Percentiles rank a stretch among this genome's conserved stretches.
Evolutionary conservation across 2,113 vertebrate species (phyloP).

Genomic region (Mobula hypostoma): DNA sequence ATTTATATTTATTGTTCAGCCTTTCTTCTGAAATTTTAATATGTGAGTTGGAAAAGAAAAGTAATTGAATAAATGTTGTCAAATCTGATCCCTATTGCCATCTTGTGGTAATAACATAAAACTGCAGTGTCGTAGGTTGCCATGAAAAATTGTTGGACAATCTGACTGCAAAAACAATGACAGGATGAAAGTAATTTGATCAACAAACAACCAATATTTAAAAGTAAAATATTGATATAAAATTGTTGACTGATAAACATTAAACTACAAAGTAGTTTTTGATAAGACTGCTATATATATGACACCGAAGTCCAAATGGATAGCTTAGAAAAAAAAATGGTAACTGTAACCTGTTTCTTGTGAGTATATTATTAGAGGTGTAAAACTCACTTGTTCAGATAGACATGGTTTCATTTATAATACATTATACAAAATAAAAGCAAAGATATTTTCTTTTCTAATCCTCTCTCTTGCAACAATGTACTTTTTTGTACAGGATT

Average conservation of each 20-base stretch:
- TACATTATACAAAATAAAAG: not conserved
- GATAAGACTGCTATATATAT: not conserved
- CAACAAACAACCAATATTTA: not conserved
- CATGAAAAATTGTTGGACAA: not conserved
- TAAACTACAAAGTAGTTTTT: not conserved
- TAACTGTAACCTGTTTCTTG: not conserved
- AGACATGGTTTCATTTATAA: not conserved
- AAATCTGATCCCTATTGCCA: slow-evolving; percentile 17
- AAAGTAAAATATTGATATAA: not conserved
- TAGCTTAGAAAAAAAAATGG: not conserved
- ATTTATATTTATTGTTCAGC: not conserved
- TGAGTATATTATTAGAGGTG: not conserved
- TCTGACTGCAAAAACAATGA: too few species aligned
- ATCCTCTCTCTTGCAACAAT: too few species aligned
- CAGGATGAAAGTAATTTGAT: not conserved
- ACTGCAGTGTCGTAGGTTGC: not conserved
- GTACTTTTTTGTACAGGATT: too few species aligned
- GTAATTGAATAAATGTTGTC: not conserved
- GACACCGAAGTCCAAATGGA: not conserved
- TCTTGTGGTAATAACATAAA: not conserved
- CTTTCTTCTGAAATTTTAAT: not conserved
- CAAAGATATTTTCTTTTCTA: not conserved
- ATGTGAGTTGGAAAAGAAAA: not conserved
- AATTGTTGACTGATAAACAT: too few species aligned
- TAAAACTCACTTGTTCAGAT: not conserved